A percentile compares a stretch with the other conserved stretches of the same genome.
These are phyloP conservation scores for Mobula hypostoma DNA, from an alignment of 2,113 vertebrate species.

Conservation along the genomic window DNA sequence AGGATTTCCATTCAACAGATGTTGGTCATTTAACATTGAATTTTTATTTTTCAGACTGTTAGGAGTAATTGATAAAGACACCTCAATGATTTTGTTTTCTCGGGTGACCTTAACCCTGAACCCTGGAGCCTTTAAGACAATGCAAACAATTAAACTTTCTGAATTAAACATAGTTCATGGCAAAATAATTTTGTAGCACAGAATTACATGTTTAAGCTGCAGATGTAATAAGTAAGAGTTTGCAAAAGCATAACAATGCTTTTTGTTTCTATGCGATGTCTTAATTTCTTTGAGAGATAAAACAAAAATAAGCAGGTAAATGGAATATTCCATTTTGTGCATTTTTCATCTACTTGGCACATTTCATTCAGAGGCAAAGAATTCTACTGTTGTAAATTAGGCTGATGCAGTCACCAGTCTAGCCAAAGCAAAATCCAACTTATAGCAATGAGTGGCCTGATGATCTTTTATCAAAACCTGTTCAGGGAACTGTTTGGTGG, in stretches of 20 bases:
- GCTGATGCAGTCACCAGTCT: background rate
- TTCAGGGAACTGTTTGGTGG: background rate
- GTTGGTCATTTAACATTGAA: slow-evolving; percentile 23
- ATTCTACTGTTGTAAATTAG: no score
- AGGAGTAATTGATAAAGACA: background rate
- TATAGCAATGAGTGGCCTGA: background rate
- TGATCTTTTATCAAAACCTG: background rate
- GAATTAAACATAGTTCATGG: background rate
- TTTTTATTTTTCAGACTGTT: background rate
- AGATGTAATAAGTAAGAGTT: background rate
- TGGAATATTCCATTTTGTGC: background rate
- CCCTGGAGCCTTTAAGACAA: background rate
- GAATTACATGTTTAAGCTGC: background rate
- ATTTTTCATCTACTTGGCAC: background rate
- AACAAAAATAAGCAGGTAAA: background rate
- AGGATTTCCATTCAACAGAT: slow-evolving; percentile 26
- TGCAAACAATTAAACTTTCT: background rate
- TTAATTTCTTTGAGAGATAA: background rate
- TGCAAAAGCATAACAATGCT: background rate
- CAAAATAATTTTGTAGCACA: background rate
- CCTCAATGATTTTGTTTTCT: background rate
- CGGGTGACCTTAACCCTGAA: background rate
- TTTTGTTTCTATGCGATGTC: background rate
- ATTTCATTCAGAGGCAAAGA: background rate
- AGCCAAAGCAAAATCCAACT: background rate